Conservation (phyloP, 2,797 vertebrate species). For the Xiphorhynchus erythropygius region DNA sequence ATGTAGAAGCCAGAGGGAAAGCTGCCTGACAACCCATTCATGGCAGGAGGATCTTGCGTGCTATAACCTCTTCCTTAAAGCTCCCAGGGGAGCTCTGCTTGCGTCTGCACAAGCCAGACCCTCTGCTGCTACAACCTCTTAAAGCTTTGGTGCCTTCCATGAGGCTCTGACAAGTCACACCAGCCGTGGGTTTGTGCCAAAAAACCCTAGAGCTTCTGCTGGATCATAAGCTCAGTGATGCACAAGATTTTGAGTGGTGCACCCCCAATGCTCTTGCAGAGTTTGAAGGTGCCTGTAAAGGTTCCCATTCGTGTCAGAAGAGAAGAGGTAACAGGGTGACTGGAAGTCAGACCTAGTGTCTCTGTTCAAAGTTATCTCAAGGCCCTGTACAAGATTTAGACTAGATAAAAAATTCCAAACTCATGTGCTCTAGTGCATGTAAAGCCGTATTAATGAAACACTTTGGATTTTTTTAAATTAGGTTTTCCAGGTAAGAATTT, state of each 20-base stretch:
- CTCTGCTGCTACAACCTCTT: not conserved
- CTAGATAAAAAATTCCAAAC: not conserved
- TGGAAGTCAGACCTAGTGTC: not conserved
- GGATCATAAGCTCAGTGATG: not conserved
- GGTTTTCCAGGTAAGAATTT: not conserved
- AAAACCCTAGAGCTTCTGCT: not conserved
- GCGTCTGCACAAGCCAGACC: not conserved
- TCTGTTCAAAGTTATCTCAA: not conserved
- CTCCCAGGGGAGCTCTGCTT: not conserved
- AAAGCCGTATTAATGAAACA: not conserved
- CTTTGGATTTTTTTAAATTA: not conserved
- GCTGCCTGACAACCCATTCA: not conserved
- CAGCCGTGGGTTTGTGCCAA: not conserved
- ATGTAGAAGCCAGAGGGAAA: not conserved
- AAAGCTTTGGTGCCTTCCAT: not conserved
- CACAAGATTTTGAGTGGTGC: not conserved
- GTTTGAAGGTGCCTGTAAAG: not conserved
- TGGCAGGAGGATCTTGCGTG: not conserved
- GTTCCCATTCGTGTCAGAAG: not conserved
- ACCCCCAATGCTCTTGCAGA: not conserved
- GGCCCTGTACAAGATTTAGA: not conserved
- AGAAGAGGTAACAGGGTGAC: not conserved
- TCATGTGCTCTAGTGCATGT: not conserved
- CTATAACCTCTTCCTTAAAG: not conserved
- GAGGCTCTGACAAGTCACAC: not conserved